phyloP scores from a whole-genome alignment of 1,140 invertebrate genomes.

The Habropoda laboriosa region DNA sequence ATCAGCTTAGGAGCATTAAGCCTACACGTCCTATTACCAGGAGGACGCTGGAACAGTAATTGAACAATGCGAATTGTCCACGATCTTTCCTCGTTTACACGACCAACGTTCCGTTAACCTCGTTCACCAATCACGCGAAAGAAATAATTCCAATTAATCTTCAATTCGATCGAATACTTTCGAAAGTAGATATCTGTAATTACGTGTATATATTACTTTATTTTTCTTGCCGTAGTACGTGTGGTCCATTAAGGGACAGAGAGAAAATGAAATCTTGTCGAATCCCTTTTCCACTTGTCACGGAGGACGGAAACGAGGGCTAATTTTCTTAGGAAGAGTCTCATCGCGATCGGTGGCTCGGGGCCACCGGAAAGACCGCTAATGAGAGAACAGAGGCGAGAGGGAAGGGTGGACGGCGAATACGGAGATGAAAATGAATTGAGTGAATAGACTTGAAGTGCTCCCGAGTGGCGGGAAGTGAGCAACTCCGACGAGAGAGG shows the following conservation, averaged over 20 bases:
- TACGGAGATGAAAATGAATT: constrained; percentile 81
- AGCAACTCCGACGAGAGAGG: constrained; percentile 72
- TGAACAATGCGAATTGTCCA: constrained; percentile 17
- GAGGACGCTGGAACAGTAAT: constrained; percentile 18
- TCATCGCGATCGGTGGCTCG: constrained; percentile 62
- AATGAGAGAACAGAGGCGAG: constrained; percentile 76
- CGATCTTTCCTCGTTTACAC: constrained; percentile 24
- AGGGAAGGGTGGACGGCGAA: constrained; percentile 72
- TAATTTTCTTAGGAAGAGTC: constrained; percentile 77
- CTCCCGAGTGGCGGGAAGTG: constrained; percentile 80
- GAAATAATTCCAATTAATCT: background rate
- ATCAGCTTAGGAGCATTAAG: constrained; percentile 40
- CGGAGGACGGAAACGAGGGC: constrained; percentile 70
- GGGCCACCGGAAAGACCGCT: constrained; percentile 75
- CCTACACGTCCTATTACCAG: constrained; percentile 12
- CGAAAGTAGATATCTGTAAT: too few species aligned
- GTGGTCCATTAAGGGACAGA: constrained; percentile 38
- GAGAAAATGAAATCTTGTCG: constrained; percentile 62
- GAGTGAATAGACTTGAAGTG: constrained; percentile 78
- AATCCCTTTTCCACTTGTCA: constrained; percentile 31
- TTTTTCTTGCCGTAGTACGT: too few species aligned
- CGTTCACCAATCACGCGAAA: too few species aligned
- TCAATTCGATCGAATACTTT: too few species aligned
- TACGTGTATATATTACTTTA: too few species aligned
- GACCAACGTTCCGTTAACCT: constrained; percentile 9